Evolutionary conservation across 1,140 invertebrate genomes (phyloP).

Genomic region (Caenorhabditis brenneri): DNA sequence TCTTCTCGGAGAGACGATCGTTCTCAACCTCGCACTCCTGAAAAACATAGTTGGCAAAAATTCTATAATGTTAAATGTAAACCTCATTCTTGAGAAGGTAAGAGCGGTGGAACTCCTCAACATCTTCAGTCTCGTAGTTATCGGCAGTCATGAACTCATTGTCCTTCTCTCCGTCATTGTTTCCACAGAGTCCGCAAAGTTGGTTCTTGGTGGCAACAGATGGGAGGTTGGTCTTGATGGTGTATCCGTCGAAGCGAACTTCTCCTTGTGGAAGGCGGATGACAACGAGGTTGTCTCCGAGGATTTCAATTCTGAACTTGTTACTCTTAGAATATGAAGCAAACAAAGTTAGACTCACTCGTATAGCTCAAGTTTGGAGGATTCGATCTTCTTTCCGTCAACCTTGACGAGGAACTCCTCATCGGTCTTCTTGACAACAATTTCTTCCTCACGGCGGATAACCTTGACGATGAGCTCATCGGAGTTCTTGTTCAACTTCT

Average conservation of each 20-base stretch:
- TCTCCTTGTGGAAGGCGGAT: constrained; percentile 38
- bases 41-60: neutral
- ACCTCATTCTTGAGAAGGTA: constrained; percentile 45
- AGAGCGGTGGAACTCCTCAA: constrained; percentile 52
- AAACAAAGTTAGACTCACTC: neutral
- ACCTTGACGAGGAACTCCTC: constrained; percentile 48
- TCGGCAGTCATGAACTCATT: constrained; percentile 45
- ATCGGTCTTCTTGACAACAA: constrained; percentile 16
- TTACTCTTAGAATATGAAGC: neutral
- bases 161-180: constrained; percentile 51
- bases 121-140: constrained; percentile 49
- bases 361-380: constrained; percentile 36
- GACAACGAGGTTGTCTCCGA: constrained; percentile 44
- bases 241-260: constrained; percentile 59
- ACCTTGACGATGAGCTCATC: constrained; percentile 48
- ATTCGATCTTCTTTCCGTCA: constrained; percentile 43
- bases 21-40: constrained; percentile 30
- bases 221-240: constrained; percentile 53
- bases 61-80: neutral
- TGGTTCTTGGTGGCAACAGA: constrained; percentile 3
- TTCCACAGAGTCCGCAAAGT: constrained; percentile 58
- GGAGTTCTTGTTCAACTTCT: constrained; percentile 36
- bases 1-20: constrained; percentile 23
- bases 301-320: constrained; percentile 49
- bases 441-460: constrained; percentile 10